These are phyloP conservation scores for Drosophila athabasca DNA, from an alignment of 1,140 invertebrate genomes.

Conservation along the genomic window DNA sequence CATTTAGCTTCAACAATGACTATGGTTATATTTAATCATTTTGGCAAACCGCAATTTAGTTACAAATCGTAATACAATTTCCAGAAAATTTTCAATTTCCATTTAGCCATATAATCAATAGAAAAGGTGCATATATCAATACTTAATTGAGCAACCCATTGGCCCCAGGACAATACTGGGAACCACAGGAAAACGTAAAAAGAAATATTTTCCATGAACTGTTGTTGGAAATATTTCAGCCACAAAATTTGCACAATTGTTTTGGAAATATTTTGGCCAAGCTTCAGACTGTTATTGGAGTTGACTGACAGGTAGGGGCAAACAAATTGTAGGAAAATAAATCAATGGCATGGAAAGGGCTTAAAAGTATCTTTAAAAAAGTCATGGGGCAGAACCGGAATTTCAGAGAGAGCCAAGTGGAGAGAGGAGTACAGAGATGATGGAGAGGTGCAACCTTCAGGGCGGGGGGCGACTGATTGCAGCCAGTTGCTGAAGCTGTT, in stretches of 20 bases:
- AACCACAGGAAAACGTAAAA: not conserved
- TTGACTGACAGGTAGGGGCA: slow-evolving; percentile 5
- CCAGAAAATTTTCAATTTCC: not conserved
- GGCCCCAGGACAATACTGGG: not conserved
- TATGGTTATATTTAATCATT: too few relatives aligned
- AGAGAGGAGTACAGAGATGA: slow-evolving; percentile 9
- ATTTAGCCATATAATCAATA: too few relatives aligned
- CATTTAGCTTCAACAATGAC: too few relatives aligned
- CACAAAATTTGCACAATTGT: slow-evolving; percentile 1
- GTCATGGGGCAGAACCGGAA: slow-evolving; percentile 25
- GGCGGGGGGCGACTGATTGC: slow-evolving; percentile 62
- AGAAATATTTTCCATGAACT: slow-evolving; percentile 14
- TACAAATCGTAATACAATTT: not conserved
- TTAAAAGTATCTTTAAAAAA: not conserved
- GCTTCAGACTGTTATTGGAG: not conserved
- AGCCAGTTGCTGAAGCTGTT: slow-evolving; percentile 39
- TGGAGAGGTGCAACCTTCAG: slow-evolving; percentile 30
- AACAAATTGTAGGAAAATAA: slow-evolving; percentile 41
- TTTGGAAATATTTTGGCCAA: not conserved
- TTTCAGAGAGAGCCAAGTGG: slow-evolving; percentile 16
- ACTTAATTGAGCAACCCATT: slow-evolving; percentile 13
- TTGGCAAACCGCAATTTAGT: not conserved
- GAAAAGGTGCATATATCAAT: too few relatives aligned
- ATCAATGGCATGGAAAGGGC: slow-evolving; percentile 44
- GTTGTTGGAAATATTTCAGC: slow-evolving; percentile 14